phyloP scores from a whole-genome alignment of 2,113 vertebrate genomes.

The Pitta sordida region DNA sequence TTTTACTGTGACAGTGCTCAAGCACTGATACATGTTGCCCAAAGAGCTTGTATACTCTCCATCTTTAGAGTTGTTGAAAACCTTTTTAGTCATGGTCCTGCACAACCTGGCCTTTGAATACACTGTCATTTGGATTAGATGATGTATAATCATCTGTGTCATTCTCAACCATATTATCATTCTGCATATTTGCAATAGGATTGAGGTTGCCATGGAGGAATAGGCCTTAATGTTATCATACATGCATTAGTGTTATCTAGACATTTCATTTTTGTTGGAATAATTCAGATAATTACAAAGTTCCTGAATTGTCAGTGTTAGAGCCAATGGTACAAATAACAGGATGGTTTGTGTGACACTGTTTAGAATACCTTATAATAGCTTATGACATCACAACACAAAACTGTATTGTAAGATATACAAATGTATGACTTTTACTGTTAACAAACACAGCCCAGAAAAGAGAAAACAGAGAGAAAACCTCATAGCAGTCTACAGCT shows the following conservation, averaged over 20 bases:
- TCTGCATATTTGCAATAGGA: neutral
- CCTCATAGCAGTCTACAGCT: neutral
- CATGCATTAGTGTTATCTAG: neutral
- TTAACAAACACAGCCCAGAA: neutral
- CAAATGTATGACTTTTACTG: neutral
- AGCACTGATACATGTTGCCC: neutral
- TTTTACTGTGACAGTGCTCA: neutral
- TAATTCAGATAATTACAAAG: neutral
- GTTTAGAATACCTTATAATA: neutral
- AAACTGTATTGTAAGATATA: accelerated
- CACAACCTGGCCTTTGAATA: neutral
- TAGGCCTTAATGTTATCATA: neutral
- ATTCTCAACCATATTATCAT: neutral
- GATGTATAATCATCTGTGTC: neutral
- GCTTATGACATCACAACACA: neutral
- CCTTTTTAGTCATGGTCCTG: neutral
- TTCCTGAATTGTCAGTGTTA: neutral
- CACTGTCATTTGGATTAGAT: neutral
- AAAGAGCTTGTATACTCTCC: neutral
- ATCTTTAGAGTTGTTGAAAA: neutral
- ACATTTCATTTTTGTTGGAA: neutral
- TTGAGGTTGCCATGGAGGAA: neutral
- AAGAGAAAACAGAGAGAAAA: neutral
- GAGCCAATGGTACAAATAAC: neutral
- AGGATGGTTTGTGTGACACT: neutral